These are phyloP conservation scores for Pipra filicauda DNA, from an alignment of 2,113 vertebrate species.

Conservation along the genomic window DNA sequence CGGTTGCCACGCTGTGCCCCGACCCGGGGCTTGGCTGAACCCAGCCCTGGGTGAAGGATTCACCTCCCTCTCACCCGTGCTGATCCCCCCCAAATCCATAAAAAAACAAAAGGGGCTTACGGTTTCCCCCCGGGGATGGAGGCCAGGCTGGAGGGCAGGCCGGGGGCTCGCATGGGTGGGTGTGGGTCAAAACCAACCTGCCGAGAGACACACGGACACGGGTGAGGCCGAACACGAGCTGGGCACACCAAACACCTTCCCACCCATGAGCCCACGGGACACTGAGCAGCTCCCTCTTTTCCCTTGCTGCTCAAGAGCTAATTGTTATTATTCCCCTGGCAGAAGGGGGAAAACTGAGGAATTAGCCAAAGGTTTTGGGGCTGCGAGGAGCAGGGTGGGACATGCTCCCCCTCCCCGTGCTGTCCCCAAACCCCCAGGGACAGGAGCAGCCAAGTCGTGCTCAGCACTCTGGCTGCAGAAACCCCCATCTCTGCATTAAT, in stretches of 20 bases:
- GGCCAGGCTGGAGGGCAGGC: constrained; percentile 87
- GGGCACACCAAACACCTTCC: background rate
- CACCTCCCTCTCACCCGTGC: rapidly evolving
- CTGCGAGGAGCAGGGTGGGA: background rate
- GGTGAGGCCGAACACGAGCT: background rate
- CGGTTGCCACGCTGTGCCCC: rapidly evolving
- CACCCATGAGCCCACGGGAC: rapidly evolving
- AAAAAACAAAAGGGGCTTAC: constrained; percentile 68
- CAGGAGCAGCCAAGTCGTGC: rapidly evolving
- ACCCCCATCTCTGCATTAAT: rapidly evolving
- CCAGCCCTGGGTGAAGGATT: background rate
- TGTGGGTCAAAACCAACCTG: constrained; percentile 95
- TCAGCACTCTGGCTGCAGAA: rapidly evolving
- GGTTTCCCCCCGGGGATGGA: constrained; percentile 96
- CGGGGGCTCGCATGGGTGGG: constrained; percentile 87
- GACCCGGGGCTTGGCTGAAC: rapidly evolving
- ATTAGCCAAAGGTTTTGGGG: background rate
- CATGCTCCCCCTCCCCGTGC: rapidly evolving
- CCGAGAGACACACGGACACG: rapidly evolving
- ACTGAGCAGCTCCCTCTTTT: rapidly evolving
- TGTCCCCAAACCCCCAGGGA: rapidly evolving
- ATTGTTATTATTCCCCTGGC: rapidly evolving
- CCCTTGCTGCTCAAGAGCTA: background rate
- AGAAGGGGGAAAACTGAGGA: too few relatives aligned
- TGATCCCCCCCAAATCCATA: rapidly evolving